Base-by-base conservation (phyloP, 2,888 invertebrate genomes). In the Bellardia bayeri region DNA sequence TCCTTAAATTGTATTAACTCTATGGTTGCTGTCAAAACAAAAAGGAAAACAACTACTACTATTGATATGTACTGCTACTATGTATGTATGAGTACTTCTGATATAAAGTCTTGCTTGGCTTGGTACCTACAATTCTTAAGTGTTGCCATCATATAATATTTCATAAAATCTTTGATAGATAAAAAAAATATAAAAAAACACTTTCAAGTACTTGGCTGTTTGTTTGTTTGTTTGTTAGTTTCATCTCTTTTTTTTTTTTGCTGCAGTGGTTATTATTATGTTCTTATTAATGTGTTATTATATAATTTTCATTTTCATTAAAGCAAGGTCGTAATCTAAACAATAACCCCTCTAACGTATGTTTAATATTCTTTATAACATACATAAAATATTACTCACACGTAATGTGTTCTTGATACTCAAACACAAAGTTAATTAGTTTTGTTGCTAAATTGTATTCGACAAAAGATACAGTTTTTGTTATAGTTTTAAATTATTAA, bases 71-170 rank as follows among this genome's bases (percentile, higher is more conserved):
- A 64, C 37, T 16, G 16, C 64, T 40, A 63, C n/a, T 42, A 33
- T n/a, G 16, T 5, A 45, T n/a, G 1, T 13, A 37, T 33, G 14
- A 66, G 66, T 66, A 66, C 45, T 45, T 45, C 45, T 66, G 45
- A 11, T 42, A 16, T 23, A 76, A 40, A 76, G 13, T 14, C 51
- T 76, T 64, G 37, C 16, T 16, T 54, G 16, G 7, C 16, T 56
- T 51, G 40, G 40, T 64, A 54, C 23, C 64, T 54, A n/a, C 54
- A 54, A 64, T 66, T 54, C 76, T 76, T 40, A 66, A 64, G 76
- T 42, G 76, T 51, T 76, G 64, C 76, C 63, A 51, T 63, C 63
- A 51, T 63, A 75, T 30, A 49, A 63, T 13, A 45, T 45, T 66
- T 4, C 13, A 58, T 63, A 63, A 63, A 37, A 63, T n/a, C 63